These are phyloP conservation scores for Pemphredon lugubris DNA, from an alignment of 2,888 invertebrate species.

Conservation along the genomic window DNA sequence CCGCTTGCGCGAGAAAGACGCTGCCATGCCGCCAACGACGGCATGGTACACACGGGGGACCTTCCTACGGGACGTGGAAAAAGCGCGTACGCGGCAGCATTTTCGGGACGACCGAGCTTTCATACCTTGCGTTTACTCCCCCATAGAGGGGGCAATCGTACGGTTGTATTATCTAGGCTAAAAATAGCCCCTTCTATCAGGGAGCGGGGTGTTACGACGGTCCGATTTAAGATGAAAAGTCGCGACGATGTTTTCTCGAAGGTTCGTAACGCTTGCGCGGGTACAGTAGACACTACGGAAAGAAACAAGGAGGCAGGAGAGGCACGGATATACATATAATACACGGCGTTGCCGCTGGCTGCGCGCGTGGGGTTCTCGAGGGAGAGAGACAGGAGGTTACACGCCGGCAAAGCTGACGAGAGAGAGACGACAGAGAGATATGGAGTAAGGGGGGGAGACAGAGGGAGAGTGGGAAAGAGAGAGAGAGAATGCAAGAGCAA, in stretches of 20 bases:
- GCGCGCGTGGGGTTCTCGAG: conserved; percentile 61
- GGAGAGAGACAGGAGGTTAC: conserved; percentile 9
- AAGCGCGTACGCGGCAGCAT: conserved; percentile 21
- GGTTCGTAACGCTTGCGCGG: conserved; percentile 71
- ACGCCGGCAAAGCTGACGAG: conserved; percentile 12
- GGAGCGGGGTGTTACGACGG: conserved; percentile 33
- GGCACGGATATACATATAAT: conserved; percentile 67
- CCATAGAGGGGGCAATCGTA: conserved; percentile 19
- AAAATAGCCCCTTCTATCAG: conserved; percentile 53
- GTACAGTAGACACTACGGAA: conserved; percentile 48
- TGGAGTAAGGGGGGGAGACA: not conserved
- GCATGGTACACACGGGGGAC: too few species aligned
- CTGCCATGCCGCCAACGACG: too few species aligned
- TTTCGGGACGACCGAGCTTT: conserved; percentile 21
- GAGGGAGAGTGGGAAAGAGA: conserved; percentile 10
- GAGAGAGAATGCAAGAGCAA: conserved; percentile 36
- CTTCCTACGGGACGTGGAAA: conserved; percentile 14
- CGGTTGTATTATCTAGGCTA: conserved; percentile 51
- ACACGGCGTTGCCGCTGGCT: conserved; percentile 67
- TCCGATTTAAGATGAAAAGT: conserved; percentile 68
- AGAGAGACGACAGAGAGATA: conserved; percentile 6
- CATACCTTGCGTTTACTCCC: conserved; percentile 19
- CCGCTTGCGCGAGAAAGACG: conserved; percentile 27
- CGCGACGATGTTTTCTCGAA: conserved; percentile 75
- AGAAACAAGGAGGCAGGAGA: conserved; percentile 65